Evolutionary conservation across 1,140 invertebrate species (phyloP).

Genomic region (Manduca sexta): DNA sequence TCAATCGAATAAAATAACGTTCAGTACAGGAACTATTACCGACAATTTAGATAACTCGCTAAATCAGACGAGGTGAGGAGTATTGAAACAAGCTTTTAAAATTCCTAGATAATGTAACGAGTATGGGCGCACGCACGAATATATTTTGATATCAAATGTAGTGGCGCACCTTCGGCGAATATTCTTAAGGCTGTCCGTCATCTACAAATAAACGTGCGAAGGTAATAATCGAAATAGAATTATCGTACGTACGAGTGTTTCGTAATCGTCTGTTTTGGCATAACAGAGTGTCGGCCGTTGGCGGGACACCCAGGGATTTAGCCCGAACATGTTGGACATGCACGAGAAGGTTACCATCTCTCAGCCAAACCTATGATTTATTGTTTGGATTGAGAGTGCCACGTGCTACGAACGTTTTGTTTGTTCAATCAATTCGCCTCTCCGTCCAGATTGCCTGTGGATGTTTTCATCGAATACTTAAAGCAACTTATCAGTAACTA

Average conservation of each 20-base stretch:
- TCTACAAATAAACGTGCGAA: slow-evolving; percentile 67
- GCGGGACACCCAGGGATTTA: slow-evolving; percentile 38
- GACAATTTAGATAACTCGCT: not conserved
- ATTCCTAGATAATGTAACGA: slow-evolving; percentile 68
- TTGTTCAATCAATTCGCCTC: not conserved
- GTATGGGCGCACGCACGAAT: slow-evolving; percentile 41
- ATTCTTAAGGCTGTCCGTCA: slow-evolving; percentile 60
- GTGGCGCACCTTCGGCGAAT: slow-evolving; percentile 20
- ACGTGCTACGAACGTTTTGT: not conserved
- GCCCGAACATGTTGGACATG: slow-evolving; percentile 32
- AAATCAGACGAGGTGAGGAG: slow-evolving; percentile 12
- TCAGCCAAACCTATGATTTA: slow-evolving; percentile 2
- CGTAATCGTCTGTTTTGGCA: slow-evolving; percentile 63
- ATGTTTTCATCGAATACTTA: too few relatives aligned
- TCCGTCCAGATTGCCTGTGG: too few relatives aligned
- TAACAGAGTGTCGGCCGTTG: slow-evolving; percentile 39
- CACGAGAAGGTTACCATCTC: slow-evolving; percentile 4
- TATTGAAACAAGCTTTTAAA: slow-evolving; percentile 63
- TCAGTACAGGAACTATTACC: not conserved
- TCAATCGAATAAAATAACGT: too few relatives aligned
- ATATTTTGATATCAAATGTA: slow-evolving; percentile 24
- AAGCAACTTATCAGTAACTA: too few relatives aligned
- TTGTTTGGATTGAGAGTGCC: not conserved
- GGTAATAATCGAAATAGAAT: slow-evolving; percentile 71
- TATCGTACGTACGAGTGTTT: slow-evolving; percentile 58